Base-by-base conservation (phyloP, 2,888 invertebrate species). In the Lasioglossum malachurum region DNA sequence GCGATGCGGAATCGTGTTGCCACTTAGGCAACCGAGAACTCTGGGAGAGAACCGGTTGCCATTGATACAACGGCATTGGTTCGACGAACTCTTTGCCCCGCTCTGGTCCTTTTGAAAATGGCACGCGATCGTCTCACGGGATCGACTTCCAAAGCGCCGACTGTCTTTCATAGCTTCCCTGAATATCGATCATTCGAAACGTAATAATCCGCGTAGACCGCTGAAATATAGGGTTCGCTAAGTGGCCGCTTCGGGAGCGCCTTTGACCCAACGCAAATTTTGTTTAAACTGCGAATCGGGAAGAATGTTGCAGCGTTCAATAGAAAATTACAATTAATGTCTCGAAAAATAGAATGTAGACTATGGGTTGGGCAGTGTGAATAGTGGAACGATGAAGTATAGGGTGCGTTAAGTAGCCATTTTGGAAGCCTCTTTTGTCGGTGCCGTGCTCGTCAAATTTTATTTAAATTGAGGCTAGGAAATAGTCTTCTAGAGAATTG, bases 121-220 rank as follows among this genome's bases (percentile, higher is more conserved):
- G 85, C 88, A 88, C 72, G 74, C 84, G 77, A 87, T 74, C 75
- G 41, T 27, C 49, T 75, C 81, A 60, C 78, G 76, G 49, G 49
- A 82, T 80, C 72, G 60, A 53, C 49, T 73, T 80, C 78, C 73
- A 27, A 46, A 72, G 60, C n/a, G 5, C 67, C 77, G 71, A 71
- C 69, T 71, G 53, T 31, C 69, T 83, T 78, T 69, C 74, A 46
- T 27, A 23, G 69, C 35, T 71, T 60, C 41, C 31, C 7, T 49
- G 57, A 83, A 67, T 72, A 44, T 23, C 53, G 72, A 72, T 67
- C 75, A 35, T 67, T 64, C 0, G 8, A 46, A 23, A 57, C 71
- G n/a, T 53, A 78, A 78, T 78, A 69, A 71, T 71, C 19, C 23
- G 14, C 49, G 14, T 31, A 64, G 35, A 35, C 27, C 27, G 83